A percentile compares a stretch with the other conserved stretches of the same genome.
Conservation (phyloP, 1,140 invertebrate genomes). For the Drosophila busckii region DNA sequence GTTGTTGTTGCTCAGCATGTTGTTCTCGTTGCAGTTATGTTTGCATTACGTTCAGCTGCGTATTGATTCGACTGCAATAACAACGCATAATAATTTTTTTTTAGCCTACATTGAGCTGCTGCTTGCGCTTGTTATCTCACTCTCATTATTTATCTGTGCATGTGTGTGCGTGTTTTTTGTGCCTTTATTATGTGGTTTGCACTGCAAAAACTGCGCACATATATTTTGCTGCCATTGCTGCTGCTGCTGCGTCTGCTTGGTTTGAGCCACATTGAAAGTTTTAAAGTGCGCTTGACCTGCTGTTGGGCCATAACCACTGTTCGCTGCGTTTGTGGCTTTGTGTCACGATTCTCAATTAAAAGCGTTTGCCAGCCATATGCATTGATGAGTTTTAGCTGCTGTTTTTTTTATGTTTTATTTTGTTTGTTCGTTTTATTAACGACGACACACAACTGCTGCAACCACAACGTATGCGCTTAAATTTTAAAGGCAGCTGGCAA, state of each 20-base stretch:
- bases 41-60: conserved; percentile 34
- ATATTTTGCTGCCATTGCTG: conserved; percentile 7
- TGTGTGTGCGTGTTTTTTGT: neutral
- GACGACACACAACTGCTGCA: conserved; percentile 8
- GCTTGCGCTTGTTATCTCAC: conserved; percentile 26
- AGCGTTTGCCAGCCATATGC: conserved; percentile 25
- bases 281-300: neutral
- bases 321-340: neutral
- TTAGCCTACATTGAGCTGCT: too few species aligned
- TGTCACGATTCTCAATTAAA: conserved; percentile 40
- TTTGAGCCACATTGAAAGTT: neutral
- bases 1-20: conserved; percentile 13
- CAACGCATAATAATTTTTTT: too few species aligned
- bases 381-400: conserved; percentile 30
- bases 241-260: neutral
- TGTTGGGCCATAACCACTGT: conserved; percentile 13
- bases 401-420: too few species aligned
- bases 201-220: too few species aligned
- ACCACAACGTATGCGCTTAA: too few species aligned
- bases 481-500: neutral
- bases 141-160: neutral
- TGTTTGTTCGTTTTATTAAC: too few species aligned
- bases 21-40: conserved; percentile 24
- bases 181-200: too few species aligned
- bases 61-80: conserved; percentile 54